Percentiles rank a stretch among this genome's conserved stretches.
Evolutionary conservation across 2,888 invertebrate species (phyloP).

Genomic region (Dasysyrphus tricinctus): DNA sequence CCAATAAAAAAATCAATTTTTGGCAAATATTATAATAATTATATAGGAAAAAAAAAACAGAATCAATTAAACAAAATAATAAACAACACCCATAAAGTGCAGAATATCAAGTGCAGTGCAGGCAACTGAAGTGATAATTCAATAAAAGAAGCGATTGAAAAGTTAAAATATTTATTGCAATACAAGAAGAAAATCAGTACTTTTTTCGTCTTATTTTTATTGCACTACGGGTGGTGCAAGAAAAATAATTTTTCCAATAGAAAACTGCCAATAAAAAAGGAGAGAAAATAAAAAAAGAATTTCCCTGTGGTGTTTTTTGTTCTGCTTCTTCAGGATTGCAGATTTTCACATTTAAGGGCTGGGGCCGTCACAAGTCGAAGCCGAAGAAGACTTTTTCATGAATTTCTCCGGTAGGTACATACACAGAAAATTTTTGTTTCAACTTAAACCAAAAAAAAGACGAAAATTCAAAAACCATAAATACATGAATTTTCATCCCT

Average conservation of each 20-base stretch:
- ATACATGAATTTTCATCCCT: conserved; percentile 69
- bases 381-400: conserved; percentile 78
- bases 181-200: conserved; percentile 40
- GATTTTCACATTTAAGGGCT: conserved; percentile 79
- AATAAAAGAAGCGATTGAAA: conserved; percentile 2
- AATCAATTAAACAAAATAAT: conserved; percentile 42
- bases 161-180: conserved; percentile 38
- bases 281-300: conserved; percentile 51
- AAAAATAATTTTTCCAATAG: conserved; percentile 16
- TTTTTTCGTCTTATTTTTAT: conserved; percentile 32
- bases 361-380: conserved; percentile 77
- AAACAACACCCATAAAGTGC: conserved; percentile 36
- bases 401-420: conserved; percentile 83
- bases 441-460: conserved; percentile 43
- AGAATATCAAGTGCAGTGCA: conserved; percentile 56
- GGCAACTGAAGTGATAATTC: conserved; percentile 44
- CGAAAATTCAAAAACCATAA: conserved; percentile 46
- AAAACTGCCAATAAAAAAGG: conserved; percentile 10
- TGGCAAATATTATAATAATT: conserved; percentile 61
- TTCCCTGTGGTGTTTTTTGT: conserved; percentile 64
- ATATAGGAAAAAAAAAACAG: conserved; percentile 23
- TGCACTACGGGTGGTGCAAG: conserved; percentile 47
- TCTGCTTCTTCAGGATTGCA: conserved; percentile 56
- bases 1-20: conserved; percentile 64
- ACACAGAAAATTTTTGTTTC: conserved; percentile 78